Percentiles rank a stretch among this genome's conserved stretches.
phyloP scores from a whole-genome alignment of 2,888 invertebrate species.

The Rhagonycha lutea region DNA sequence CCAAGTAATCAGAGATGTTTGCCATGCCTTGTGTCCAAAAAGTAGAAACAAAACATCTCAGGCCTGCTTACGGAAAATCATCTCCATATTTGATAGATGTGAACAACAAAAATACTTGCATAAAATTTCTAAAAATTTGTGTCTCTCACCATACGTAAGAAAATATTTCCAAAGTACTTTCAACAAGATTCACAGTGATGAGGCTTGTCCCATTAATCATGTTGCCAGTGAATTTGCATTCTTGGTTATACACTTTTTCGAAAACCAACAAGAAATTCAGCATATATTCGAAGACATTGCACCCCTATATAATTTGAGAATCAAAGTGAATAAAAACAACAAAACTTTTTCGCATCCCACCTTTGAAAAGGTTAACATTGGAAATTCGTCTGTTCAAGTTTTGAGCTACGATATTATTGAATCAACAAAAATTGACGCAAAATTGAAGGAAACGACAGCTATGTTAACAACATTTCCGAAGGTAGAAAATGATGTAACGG shows the following conservation, averaged over 20 bases:
- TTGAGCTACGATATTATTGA: constrained; percentile 9
- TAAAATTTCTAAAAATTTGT: constrained; percentile 16
- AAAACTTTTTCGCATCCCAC: not conserved
- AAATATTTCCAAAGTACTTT: constrained; percentile 27
- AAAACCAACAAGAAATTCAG: constrained; percentile 18
- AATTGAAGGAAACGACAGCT: not conserved
- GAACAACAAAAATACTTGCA: constrained; percentile 11
- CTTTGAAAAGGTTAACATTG: not conserved
- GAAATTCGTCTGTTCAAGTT: not conserved
- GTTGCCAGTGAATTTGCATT: constrained; percentile 25
- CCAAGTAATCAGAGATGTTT: constrained; percentile 60
- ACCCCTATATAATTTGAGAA: not conserved
- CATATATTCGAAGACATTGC: constrained; percentile 16
- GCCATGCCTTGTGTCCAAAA: constrained; percentile 56
- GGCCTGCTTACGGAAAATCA: constrained; percentile 68
- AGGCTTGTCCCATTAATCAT: constrained; percentile 14
- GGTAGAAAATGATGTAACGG: constrained; percentile 57
- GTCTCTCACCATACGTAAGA: constrained; percentile 19
- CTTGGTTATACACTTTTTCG: constrained; percentile 24
- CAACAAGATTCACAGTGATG: constrained; percentile 5
- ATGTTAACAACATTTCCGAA: not conserved
- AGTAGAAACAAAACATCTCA: constrained; percentile 70
- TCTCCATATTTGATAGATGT: constrained; percentile 33
- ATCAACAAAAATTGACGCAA: not conserved
- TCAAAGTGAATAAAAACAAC: not conserved